These are phyloP conservation scores for Archocentrus centrarchus DNA, from an alignment of 2,113 vertebrate species.

Conservation along the genomic window DNA sequence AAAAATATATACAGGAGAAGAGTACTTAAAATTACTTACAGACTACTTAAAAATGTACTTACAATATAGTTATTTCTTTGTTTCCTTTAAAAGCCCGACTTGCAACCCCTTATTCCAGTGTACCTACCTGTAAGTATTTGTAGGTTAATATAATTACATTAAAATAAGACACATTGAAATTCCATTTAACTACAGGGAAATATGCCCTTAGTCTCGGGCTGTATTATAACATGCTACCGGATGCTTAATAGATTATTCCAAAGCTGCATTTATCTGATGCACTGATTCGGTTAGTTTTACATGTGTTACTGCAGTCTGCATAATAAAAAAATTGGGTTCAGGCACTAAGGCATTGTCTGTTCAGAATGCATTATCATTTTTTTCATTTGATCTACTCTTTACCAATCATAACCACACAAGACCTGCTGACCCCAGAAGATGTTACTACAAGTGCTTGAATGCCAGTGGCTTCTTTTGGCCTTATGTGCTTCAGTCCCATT, in stretches of 20 bases:
- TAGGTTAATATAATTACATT: no score
- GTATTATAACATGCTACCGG: no score
- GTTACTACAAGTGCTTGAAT: neutral
- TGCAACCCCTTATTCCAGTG: no score
- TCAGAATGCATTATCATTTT: neutral
- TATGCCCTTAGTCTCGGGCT: no score
- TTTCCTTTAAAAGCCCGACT: no score
- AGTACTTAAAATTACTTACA: no score
- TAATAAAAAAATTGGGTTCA: neutral
- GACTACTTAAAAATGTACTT: no score
- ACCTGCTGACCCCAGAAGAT: neutral
- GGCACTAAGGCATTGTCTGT: neutral
- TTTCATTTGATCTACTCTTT: neutral
- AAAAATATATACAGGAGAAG: neutral
- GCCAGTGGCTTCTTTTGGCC: neutral
- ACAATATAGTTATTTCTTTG: no score
- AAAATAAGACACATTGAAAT: no score
- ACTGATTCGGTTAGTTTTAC: constrained; percentile 3
- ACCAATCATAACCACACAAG: neutral
- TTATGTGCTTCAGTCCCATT: neutral
- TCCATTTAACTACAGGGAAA: no score
- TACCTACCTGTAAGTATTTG: no score
- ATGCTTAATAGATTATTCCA: constrained; percentile 13
- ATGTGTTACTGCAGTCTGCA: neutral
- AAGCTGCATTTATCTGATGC: constrained; percentile 18